Evolutionary conservation across 2,888 invertebrate genomes (phyloP), one percentile per base, ranked within the genome.

Genomic region (Phalera bucephala): DNA sequence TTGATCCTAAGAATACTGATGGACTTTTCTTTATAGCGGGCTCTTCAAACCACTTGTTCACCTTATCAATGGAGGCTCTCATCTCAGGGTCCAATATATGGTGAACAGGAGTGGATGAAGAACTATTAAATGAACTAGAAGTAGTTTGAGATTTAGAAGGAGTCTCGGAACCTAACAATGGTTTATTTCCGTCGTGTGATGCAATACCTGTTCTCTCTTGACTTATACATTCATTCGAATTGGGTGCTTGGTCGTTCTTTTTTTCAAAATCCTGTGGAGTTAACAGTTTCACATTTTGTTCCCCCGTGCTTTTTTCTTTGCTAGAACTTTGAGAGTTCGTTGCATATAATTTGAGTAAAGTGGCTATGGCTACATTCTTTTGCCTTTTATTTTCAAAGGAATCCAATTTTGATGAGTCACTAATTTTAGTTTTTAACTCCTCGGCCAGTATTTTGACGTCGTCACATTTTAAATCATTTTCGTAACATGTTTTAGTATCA

Each of bases 361-460:
- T 58, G 1, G 74, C 69, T 1, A 85, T 80, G 0, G 84, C 86
- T 0, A 74, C 60, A 38, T 84, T 82, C 21, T 68, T 72, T 31
- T 72, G 64, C 7, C 53, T 64, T 31, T 70, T 75, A 0, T 47
- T 31, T 40, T 62, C 57, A 4, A 60, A 51, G 9, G 67, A 58
- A 19, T 64, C 56, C 0, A 52, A 40, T 17, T 70, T 64, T 0
- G 66, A 42, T 0, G 64, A 55, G 1, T 55, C 47, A n/a, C 41
- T 68, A 17, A 83, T 77, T 54, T 70, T 66, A 1, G 45, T 58
- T 42, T 64, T 72, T 0, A 81, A 40, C 31, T 64, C 51, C 0
- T 54, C 48, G 6, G 52, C 63, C 15, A 72, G 52, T 26, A 47
- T 37, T 36, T 42, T 32, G 2, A 38, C 48, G 28, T 41, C 40